Evolutionary conservation across 2,888 invertebrate species (phyloP).

Genomic region (Tholera decimalis): DNA sequence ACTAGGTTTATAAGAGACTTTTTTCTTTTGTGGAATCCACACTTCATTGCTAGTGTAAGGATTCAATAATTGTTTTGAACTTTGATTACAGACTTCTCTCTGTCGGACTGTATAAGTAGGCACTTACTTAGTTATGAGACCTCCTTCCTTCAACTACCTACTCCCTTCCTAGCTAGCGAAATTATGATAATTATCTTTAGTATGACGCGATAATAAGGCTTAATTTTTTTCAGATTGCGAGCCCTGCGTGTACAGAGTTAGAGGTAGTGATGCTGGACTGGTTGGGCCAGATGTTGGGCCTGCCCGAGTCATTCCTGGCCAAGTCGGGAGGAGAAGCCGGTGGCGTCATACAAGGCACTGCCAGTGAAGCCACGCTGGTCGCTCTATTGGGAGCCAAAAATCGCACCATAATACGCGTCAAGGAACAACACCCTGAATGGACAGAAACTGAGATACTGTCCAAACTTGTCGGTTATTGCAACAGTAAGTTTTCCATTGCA

Average conservation of each 20-base stretch:
- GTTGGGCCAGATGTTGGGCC: constrained; percentile 97
- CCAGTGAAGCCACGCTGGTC: constrained; percentile 98
- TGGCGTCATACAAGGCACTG: constrained; percentile 98
- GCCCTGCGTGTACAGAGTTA: constrained; percentile 98
- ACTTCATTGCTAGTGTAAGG: background rate
- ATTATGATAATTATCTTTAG: too few species aligned
- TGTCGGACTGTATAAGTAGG: too few species aligned
- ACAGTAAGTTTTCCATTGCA: constrained; percentile 91
- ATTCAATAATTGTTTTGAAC: too few species aligned
- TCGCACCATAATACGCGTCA: constrained; percentile 93
- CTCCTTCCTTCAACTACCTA: too few species aligned
- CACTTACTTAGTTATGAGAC: too few species aligned
- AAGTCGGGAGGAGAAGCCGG: constrained; percentile 96
- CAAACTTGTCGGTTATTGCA: constrained; percentile 97
- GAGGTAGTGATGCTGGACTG: constrained; percentile 99
- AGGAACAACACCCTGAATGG: constrained; percentile 94
- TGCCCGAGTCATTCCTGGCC: constrained; percentile 96
- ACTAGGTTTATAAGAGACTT: background rate
- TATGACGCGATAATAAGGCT: background rate
- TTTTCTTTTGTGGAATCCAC: background rate
- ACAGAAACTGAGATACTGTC: constrained; percentile 94
- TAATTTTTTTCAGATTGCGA: constrained; percentile 93
- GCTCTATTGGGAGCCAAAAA: constrained; percentile 97
- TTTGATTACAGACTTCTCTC: background rate
- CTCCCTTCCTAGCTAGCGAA: too few species aligned